These are phyloP conservation scores for Parascotia fuliginaria DNA, from an alignment of 2,888 invertebrate species.

Conservation along the genomic window DNA sequence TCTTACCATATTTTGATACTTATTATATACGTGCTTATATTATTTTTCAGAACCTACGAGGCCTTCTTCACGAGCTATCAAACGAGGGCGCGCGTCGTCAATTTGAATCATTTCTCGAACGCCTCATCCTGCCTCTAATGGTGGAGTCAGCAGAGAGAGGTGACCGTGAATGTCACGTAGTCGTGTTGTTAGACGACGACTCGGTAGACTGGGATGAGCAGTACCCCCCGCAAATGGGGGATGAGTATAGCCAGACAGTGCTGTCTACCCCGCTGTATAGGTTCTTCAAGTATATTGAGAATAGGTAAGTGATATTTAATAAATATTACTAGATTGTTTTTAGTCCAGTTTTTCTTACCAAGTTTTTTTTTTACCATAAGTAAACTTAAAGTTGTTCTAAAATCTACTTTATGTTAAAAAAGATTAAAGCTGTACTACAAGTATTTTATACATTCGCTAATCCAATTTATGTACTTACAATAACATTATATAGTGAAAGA, in stretches of 20 bases:
- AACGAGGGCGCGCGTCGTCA: constrained; percentile 99
- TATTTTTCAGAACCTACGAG: constrained; percentile 94
- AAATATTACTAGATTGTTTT: too few species aligned
- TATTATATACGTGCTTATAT: too few species aligned
- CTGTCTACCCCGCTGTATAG: constrained; percentile 97
- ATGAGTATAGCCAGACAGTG: constrained; percentile 99
- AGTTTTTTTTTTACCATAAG: too few species aligned
- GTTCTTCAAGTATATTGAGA: constrained; percentile 99
- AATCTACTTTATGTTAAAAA: too few species aligned
- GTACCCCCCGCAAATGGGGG: constrained; percentile 99
- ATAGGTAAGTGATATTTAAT: constrained; percentile 73
- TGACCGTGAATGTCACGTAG: constrained; percentile 98
- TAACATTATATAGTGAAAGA: too few species aligned
- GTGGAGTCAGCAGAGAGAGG: constrained; percentile 97
- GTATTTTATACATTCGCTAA: too few species aligned
- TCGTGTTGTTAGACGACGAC: constrained; percentile 97
- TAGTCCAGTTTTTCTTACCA: too few species aligned
- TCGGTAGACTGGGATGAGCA: constrained; percentile 99
- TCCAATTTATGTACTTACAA: too few species aligned
- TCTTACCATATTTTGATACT: too few species aligned
- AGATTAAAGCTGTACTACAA: too few species aligned
- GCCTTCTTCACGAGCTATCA: constrained; percentile 98
- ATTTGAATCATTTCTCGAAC: constrained; percentile 98
- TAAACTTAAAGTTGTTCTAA: too few species aligned
- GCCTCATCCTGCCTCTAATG: constrained; percentile 97